These are phyloP conservation scores for Vanacampus margaritifer DNA, from an alignment of 2,113 vertebrate genomes.

Conservation along the genomic window DNA sequence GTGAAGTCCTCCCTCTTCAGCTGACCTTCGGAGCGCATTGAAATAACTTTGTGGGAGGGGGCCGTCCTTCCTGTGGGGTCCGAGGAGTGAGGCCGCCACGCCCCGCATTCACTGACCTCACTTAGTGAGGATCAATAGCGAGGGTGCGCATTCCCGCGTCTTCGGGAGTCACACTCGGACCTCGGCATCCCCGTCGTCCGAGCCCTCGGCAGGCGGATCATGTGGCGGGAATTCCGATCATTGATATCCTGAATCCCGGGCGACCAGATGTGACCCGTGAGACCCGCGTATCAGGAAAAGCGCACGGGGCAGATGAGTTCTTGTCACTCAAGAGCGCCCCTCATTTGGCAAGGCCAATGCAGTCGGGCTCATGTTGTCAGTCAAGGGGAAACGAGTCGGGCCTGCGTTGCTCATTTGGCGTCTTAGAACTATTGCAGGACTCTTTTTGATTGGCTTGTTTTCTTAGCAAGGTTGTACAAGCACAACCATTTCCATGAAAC, in stretches of 20 bases:
- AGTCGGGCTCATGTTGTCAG: slow-evolving; percentile 24
- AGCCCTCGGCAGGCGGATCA: slow-evolving; percentile 49
- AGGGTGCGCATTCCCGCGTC: slow-evolving; percentile 59
- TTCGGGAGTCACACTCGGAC: slow-evolving; percentile 50
- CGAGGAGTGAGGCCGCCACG: no score
- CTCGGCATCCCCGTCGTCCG: slow-evolving; percentile 62
- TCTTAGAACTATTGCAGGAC: no score
- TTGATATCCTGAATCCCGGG: slow-evolving; percentile 52
- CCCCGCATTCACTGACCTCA: slow-evolving; percentile 62
- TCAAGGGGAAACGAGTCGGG: slow-evolving; percentile 34
- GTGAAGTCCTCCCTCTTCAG: slow-evolving; percentile 22
- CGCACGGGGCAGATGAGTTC: slow-evolving; percentile 41
- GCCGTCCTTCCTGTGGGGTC: slow-evolving; percentile 42
- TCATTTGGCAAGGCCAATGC: slow-evolving; percentile 10
- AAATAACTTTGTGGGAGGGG: slow-evolving; percentile 33
- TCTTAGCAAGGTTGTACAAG: no score
- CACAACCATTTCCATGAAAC: no score
- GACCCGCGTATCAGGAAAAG: slow-evolving; percentile 46
- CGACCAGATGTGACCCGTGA: slow-evolving; percentile 60
- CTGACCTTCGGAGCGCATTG: slow-evolving; percentile 29
- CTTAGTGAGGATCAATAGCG: slow-evolving; percentile 61
- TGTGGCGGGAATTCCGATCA: slow-evolving; percentile 64
- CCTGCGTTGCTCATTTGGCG: no score
- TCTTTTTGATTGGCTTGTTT: no score
- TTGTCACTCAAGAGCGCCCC: slow-evolving; percentile 54